Percentiles rank a stretch among this genome's conserved stretches.
Conservation (phyloP, 2,888 invertebrate genomes). For the Campoplex nolae region DNA sequence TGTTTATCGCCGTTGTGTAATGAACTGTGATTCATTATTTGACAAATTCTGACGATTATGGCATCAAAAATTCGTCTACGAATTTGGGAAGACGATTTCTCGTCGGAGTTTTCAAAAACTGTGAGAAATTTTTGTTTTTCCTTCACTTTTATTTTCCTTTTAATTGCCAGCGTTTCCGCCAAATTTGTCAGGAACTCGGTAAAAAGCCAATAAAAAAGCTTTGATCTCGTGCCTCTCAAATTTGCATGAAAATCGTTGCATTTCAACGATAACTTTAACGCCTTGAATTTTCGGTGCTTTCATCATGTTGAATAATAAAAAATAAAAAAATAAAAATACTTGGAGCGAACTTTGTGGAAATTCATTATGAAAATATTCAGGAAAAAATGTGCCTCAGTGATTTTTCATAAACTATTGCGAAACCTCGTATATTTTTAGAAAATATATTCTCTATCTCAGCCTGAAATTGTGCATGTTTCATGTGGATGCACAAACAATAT, state of each 20-base stretch:
- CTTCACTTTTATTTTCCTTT: not conserved
- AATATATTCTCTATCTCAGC: not conserved
- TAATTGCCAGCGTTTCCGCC: not conserved
- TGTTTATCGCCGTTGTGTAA: too few relatives aligned
- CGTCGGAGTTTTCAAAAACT: too few relatives aligned
- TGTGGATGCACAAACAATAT: slow-evolving; percentile 15
- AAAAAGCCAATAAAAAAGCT: not conserved
- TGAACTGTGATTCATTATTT: too few relatives aligned
- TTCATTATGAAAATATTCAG: too few relatives aligned
- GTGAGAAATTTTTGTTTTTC: too few relatives aligned
- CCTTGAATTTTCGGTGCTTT: too few relatives aligned
- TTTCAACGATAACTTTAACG: too few relatives aligned
- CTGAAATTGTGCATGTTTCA: slow-evolving; percentile 10
- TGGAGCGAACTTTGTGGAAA: too few relatives aligned
- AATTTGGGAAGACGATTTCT: too few relatives aligned
- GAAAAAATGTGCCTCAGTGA: not conserved
- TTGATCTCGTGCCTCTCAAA: not conserved
- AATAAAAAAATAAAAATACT: not conserved
- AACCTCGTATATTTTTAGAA: not conserved
- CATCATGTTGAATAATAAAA: not conserved
- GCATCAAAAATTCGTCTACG: too few relatives aligned
- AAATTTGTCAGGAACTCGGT: not conserved
- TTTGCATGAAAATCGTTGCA: not conserved
- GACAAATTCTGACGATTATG: too few relatives aligned
- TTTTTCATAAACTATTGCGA: not conserved